phyloP scores from a whole-genome alignment of 2,797 vertebrate species.

The Emys orbicularis region DNA sequence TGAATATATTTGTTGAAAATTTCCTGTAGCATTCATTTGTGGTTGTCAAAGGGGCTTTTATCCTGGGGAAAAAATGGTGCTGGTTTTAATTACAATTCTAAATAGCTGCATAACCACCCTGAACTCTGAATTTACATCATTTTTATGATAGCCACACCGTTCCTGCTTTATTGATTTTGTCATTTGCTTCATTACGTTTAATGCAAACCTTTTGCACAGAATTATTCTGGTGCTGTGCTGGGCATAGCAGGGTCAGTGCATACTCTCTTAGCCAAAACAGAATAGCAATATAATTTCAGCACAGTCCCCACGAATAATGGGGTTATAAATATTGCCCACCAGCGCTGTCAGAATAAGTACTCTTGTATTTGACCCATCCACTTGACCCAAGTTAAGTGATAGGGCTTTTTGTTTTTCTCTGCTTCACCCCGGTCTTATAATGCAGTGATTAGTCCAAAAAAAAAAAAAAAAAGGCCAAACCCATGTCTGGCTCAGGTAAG shows the following conservation, averaged over 20 bases:
- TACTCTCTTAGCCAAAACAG: conserved; percentile 68
- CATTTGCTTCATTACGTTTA: conserved; percentile 87
- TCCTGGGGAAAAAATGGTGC: conserved; percentile 79
- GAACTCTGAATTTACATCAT: conserved; percentile 86
- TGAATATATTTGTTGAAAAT: conserved; percentile 83
- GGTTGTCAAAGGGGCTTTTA: conserved; percentile 83
- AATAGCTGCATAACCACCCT: conserved; percentile 84
- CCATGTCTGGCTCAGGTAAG: background rate
- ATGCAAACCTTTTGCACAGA: conserved; percentile 85
- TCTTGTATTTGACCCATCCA: conserved; percentile 57
- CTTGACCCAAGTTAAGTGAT: conserved; percentile 37
- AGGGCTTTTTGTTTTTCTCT: background rate
- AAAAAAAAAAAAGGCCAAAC: background rate
- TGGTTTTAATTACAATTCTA: conserved; percentile 89
- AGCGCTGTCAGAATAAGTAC: conserved; percentile 61
- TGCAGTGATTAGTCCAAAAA: background rate
- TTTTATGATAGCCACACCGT: conserved; percentile 83
- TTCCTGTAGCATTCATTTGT: conserved; percentile 81
- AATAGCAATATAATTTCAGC: conserved; percentile 34
- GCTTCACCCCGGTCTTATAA: background rate
- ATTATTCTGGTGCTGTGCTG: conserved; percentile 70
- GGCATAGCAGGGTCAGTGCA: conserved; percentile 58
- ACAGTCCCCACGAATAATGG: conserved; percentile 62
- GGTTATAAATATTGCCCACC: conserved; percentile 46
- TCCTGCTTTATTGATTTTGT: conserved; percentile 89